Percentiles rank a stretch among this genome's conserved stretches.
Conservation (phyloP, 2,797 vertebrate genomes). For the Choloepus didactylus region DNA sequence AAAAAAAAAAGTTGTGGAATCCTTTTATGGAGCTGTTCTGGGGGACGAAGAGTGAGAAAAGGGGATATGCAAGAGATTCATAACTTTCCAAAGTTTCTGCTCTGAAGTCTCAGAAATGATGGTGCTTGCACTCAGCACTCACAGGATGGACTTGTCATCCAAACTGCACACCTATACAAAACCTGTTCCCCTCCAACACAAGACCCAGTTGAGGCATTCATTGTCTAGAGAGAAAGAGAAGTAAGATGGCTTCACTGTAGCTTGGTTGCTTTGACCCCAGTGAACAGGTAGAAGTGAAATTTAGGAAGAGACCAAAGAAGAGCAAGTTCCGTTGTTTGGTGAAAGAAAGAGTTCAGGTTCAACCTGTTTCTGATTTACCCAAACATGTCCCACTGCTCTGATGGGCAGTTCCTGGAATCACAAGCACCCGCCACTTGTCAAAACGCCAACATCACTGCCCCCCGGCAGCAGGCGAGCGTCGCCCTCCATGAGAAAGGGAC, state of each 20-base stretch:
- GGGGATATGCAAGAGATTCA: not conserved
- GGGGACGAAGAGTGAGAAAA: not conserved
- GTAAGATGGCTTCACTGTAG: not conserved
- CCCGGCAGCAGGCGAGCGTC: rapidly evolving
- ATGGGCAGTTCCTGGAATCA: slow-evolving; percentile 51
- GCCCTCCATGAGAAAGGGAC: not conserved
- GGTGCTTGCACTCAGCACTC: not conserved
- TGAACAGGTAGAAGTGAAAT: not conserved
- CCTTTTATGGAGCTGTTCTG: not conserved
- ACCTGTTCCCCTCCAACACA: rapidly evolving
- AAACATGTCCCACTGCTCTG: slow-evolving; percentile 53
- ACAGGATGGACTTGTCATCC: not conserved
- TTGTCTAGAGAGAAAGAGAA: not conserved
- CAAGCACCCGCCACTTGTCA: slow-evolving; percentile 73
- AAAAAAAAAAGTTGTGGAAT: not conserved
- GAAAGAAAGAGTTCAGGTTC: slow-evolving; percentile 13
- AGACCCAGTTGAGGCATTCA: rapidly evolving
- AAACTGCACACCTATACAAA: not conserved
- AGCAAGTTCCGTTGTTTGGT: not conserved
- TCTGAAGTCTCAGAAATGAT: not conserved
- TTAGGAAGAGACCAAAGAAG: not conserved
- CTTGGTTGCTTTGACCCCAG: not conserved
- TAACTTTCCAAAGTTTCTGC: not conserved
- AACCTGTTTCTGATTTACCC: slow-evolving; percentile 72
- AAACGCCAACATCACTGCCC: slow-evolving; percentile 62